A percentile compares a stretch with the other conserved stretches of the same genome.
Evolutionary conservation across 2,888 invertebrate species (phyloP).

Genomic region (Meteorus cinctellus): DNA sequence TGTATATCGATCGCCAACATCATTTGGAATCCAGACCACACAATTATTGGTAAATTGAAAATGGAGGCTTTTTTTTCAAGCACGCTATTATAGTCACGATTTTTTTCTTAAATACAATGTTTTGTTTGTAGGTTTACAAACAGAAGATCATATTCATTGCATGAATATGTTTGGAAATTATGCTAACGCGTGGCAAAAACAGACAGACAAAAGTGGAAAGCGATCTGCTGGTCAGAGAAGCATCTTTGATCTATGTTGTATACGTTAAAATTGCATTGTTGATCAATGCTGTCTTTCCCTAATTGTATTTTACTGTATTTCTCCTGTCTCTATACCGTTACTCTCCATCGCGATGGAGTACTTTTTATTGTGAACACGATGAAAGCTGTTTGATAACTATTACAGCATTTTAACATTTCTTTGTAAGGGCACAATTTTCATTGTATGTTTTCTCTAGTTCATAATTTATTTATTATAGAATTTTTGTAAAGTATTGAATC

Average conservation of each 20-base stretch:
- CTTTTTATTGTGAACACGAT: too few relatives aligned
- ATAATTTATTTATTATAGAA: not conserved
- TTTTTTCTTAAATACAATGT: not conserved
- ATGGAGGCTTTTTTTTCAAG: not conserved
- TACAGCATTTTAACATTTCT: too few relatives aligned
- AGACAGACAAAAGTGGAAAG: constrained; percentile 23
- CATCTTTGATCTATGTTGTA: constrained; percentile 48
- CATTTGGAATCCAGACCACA: constrained; percentile 61
- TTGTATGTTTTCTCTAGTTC: too few relatives aligned
- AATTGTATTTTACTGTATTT: not conserved
- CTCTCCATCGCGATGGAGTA: too few relatives aligned
- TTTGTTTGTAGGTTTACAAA: constrained; percentile 53
- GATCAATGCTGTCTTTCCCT: not conserved
- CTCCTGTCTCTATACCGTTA: not conserved
- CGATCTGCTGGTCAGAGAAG: constrained; percentile 41
- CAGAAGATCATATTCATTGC: constrained; percentile 50
- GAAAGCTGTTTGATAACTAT: too few relatives aligned
- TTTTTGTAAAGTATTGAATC: not conserved
- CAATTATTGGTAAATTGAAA: constrained; percentile 58
- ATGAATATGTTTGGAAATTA: constrained; percentile 64
- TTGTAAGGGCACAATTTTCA: too few relatives aligned
- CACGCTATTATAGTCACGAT: not conserved
- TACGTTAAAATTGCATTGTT: constrained; percentile 47
- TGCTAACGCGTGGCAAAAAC: constrained; percentile 39
- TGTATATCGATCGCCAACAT: constrained; percentile 49